Evolutionary conservation across 2,888 invertebrate genomes (phyloP).

Genomic region (Apodemia zela): DNA sequence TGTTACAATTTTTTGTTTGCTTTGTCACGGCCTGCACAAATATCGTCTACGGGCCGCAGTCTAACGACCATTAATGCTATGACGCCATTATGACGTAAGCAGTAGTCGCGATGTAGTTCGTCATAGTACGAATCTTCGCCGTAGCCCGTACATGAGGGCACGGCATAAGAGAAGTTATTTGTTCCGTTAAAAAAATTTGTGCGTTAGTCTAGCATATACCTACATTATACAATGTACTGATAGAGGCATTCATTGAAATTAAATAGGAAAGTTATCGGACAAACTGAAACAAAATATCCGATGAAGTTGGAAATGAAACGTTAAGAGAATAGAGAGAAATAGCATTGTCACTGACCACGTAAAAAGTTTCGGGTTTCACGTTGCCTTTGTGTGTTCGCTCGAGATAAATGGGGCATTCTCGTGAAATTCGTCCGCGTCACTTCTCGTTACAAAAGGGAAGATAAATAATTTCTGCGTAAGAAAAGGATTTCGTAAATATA

Average conservation of each 20-base stretch:
- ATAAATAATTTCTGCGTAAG: slow-evolving; percentile 77
- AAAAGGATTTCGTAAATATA: slow-evolving; percentile 79
- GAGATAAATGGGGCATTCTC: slow-evolving; percentile 77
- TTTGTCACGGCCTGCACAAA: no score
- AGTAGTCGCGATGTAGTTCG: no score
- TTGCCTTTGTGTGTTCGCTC: slow-evolving; percentile 71
- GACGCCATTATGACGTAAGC: no score
- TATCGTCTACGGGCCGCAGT: no score
- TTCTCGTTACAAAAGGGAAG: slow-evolving; percentile 72
- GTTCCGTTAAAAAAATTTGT: background rate
- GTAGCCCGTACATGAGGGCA: no score
- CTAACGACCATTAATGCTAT: no score
- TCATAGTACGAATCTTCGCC: no score
- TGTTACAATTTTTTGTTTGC: no score
- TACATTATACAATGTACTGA: background rate
- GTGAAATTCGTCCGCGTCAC: slow-evolving; percentile 77
- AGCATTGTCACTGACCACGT: slow-evolving; percentile 76
- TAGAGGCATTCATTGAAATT: slow-evolving; percentile 7
- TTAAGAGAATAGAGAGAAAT: slow-evolving; percentile 71
- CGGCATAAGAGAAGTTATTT: background rate
- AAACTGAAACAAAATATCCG: slow-evolving; percentile 56
- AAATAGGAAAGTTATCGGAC: slow-evolving; percentile 15
- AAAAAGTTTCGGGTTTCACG: slow-evolving; percentile 77
- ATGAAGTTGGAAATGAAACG: slow-evolving; percentile 64
- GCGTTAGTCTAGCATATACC: background rate